A percentile compares a stretch with the other conserved stretches of the same genome.
Conservation (phyloP, 2,888 invertebrate species). For the Plusia festucae region DNA sequence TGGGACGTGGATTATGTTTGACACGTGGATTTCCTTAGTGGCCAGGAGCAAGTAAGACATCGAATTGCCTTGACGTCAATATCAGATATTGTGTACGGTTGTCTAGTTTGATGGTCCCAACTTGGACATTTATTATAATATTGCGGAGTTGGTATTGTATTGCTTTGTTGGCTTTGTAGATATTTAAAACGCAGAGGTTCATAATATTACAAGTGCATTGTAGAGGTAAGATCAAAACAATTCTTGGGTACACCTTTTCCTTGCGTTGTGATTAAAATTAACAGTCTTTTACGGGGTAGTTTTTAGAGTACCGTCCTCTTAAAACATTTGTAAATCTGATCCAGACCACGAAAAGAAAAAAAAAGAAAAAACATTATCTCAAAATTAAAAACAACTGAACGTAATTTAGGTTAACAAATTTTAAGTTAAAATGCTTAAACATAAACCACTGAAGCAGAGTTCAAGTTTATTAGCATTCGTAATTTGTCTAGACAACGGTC, state of each 20-base stretch:
- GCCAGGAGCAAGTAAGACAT: constrained; percentile 15
- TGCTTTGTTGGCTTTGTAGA: background rate
- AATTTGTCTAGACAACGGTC: constrained; percentile 31
- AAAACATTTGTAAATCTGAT: too few relatives aligned
- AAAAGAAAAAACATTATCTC: too few relatives aligned
- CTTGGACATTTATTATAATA: constrained; percentile 2
- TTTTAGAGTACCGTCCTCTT: too few relatives aligned
- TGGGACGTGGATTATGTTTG: constrained; percentile 28
- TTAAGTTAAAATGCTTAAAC: background rate
- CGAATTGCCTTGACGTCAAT: constrained; percentile 14
- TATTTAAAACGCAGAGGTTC: background rate
- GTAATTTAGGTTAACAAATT: background rate
- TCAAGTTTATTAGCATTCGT: constrained; percentile 33
- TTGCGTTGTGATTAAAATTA: too few relatives aligned
- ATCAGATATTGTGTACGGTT: background rate
- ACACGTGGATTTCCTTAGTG: constrained; percentile 23
- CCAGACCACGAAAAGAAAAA: too few relatives aligned
- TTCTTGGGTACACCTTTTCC: too few relatives aligned
- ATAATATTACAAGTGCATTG: too few relatives aligned
- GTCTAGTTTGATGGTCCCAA: background rate
- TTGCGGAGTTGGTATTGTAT: background rate
- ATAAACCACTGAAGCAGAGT: constrained; percentile 20
- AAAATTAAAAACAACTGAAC: background rate
- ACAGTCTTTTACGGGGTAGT: too few relatives aligned
- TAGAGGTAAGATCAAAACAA: too few relatives aligned